Conservation (phyloP, 2,888 invertebrate genomes). For the Dyspetes luteomarginatus region DNA sequence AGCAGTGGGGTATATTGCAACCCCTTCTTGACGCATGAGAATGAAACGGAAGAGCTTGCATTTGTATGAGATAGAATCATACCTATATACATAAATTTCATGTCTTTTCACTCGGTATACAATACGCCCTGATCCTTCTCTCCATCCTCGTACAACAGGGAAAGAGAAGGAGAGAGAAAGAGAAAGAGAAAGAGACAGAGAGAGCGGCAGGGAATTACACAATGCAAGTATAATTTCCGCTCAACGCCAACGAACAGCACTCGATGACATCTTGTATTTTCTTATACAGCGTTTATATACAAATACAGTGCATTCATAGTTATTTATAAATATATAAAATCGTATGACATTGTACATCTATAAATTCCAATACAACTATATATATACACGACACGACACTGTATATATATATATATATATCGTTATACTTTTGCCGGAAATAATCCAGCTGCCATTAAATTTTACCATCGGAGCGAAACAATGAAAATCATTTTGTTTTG, state of each 20-base stretch:
- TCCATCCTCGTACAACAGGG: conserved; percentile 10
- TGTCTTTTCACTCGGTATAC: conserved; percentile 22
- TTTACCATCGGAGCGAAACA: too few species aligned
- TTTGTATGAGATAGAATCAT: conserved; percentile 22
- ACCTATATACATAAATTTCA: conserved; percentile 28
- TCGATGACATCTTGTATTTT: conserved; percentile 6
- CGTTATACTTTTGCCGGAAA: neutral
- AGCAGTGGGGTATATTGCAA: conserved; percentile 20
- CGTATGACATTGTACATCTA: too few species aligned
- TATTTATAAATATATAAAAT: too few species aligned
- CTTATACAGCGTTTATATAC: conserved; percentile 15
- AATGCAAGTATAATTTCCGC: conserved; percentile 58
- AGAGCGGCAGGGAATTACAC: conserved; percentile 44
- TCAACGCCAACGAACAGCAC: conserved; percentile 39
- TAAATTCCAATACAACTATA: too few species aligned
- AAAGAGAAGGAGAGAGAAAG: conserved; percentile 4
- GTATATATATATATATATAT: too few species aligned
- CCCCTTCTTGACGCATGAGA: conserved; percentile 29
- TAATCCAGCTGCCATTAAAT: too few species aligned
- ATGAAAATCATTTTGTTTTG: too few species aligned
- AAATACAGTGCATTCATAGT: neutral
- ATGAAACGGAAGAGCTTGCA: conserved; percentile 21
- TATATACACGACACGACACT: too few species aligned
- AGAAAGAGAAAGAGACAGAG: conserved; percentile 16
- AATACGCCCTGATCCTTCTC: neutral